Conservation (phyloP, 2,888 invertebrate genomes). For the Drosophila tripunctata region DNA sequence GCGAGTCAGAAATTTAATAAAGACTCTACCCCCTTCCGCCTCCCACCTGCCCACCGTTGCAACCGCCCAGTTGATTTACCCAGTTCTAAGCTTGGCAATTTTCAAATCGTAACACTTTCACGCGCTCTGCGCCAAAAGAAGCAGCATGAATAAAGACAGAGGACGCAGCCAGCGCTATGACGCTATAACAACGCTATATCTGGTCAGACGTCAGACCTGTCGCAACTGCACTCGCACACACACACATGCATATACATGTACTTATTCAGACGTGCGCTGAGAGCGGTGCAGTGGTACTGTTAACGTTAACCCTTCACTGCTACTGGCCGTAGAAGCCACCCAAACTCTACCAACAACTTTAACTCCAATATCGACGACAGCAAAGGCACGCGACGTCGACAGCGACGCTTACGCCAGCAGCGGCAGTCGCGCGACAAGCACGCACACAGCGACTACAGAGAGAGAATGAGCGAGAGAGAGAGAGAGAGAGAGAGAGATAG, state of each 20-base stretch:
- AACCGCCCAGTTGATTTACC: constrained; percentile 58
- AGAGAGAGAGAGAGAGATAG: neutral
- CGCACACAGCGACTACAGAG: constrained; percentile 32
- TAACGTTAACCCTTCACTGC: constrained; percentile 55
- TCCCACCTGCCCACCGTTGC: neutral
- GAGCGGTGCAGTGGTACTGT: constrained; percentile 36
- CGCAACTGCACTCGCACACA: constrained; percentile 48
- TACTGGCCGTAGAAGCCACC: constrained; percentile 38
- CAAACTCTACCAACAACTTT: constrained; percentile 47
- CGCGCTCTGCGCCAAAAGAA: constrained; percentile 65
- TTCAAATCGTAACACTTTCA: constrained; percentile 77
- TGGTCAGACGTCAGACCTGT: constrained; percentile 65
- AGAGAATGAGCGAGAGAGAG: neutral
- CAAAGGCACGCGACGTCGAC: constrained; percentile 69
- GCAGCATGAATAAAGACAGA: constrained; percentile 29
- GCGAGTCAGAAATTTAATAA: constrained; percentile 52
- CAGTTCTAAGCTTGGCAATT: constrained; percentile 74
- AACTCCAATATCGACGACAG: constrained; percentile 33
- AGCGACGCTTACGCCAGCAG: constrained; percentile 48
- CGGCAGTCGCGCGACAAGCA: constrained; percentile 70
- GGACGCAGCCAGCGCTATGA: constrained; percentile 6
- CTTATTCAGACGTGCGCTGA: constrained; percentile 11
- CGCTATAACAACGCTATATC: constrained; percentile 33
- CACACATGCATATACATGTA: constrained; percentile 1
- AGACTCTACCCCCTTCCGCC: neutral